A percentile compares a stretch with the other conserved stretches of the same genome.
These are phyloP conservation scores for Tetragnatha versicolor DNA, from an alignment of 1,140 invertebrate genomes.

Conservation along the genomic window DNA sequence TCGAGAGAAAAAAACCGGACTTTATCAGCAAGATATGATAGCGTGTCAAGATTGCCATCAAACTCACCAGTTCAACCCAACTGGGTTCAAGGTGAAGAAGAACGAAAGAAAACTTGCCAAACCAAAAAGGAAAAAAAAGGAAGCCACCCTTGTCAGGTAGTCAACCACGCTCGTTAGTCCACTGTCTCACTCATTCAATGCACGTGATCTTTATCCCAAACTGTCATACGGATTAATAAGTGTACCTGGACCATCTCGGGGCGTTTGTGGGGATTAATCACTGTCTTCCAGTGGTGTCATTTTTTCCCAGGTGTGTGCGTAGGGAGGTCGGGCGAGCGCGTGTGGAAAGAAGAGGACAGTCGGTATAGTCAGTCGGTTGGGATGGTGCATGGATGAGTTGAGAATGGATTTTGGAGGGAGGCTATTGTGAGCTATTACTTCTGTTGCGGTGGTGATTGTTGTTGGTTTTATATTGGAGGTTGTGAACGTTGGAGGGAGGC, in stretches of 20 bases:
- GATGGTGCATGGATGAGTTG: no score
- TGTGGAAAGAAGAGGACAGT: no score
- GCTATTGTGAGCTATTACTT: neutral
- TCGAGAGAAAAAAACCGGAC: no score
- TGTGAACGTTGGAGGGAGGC: neutral
- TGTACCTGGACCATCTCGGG: slow-evolving; percentile 21
- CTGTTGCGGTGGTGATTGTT: neutral
- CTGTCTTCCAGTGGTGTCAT: no score
- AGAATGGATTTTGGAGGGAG: no score
- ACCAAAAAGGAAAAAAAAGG: slow-evolving; percentile 25
- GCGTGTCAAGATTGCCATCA: no score
- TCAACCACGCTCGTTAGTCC: slow-evolving; percentile 39
- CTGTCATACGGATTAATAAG: slow-evolving; percentile 50
- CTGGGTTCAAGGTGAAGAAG: no score
- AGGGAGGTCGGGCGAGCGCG: no score
- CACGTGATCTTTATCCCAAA: slow-evolving; percentile 44
- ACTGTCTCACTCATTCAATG: slow-evolving; percentile 19
- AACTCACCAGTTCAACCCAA: no score
- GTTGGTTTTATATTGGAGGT: neutral
- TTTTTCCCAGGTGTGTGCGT: no score
- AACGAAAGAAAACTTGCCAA: neutral
- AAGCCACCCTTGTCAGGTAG: slow-evolving; percentile 35
- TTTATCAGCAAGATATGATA: no score
- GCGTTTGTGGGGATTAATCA: slow-evolving; percentile 38
- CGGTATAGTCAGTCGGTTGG: no score